Base-by-base conservation (phyloP, 2,888 invertebrate genomes). In the Tillus elongatus region DNA sequence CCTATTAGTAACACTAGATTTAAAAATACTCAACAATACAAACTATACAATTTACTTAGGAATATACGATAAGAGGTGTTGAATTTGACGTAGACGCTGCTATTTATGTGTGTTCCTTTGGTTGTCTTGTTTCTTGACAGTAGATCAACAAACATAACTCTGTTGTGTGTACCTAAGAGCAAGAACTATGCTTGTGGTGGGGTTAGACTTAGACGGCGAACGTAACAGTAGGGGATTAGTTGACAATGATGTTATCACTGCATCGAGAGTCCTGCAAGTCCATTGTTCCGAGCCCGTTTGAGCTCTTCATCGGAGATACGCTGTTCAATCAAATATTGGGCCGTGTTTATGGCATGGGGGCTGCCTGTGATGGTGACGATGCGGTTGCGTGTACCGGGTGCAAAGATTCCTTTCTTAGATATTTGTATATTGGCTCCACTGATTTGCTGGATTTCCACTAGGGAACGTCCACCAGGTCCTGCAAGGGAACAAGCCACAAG, bases 381-480 rank as follows among this genome's bases (percentile, higher is more conserved):
- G 64, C 95, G 85, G 75, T 95, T 93, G 68, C 92, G 83, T 53
- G 93, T 95, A 69, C 93, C 93, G 51, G 95, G 93, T 60, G 91
- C 89, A 75, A 90, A 95, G 62, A 88, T 89, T 67, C 93, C 93
- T 74, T 95, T 95, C 78, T 95, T 95, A 55, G 92, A 92, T 72
- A 96, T 95, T 75, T 95, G 93, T 70, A 96, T 92, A 74, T 87
- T 92, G 69, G 95, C 92, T 68, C 93, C 92, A 64, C 91, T 92
- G 72, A 85, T 78, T 73, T 92, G 90, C 74, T 95, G 95, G 70
- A 96, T 90, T 76, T 96, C 95, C 61, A 92, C 87, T 65, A 96
- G 79, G 68, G 91, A 87, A 70, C 91, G 85, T 50, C 95, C 96
- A 63, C 91, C 93, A 52, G 92, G 93, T 63, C 87, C 82, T 82